A percentile compares a stretch with the other conserved stretches of the same genome.
phyloP scores from a whole-genome alignment of 1,140 invertebrate species.

The Pygmarrhopalites habei region DNA sequence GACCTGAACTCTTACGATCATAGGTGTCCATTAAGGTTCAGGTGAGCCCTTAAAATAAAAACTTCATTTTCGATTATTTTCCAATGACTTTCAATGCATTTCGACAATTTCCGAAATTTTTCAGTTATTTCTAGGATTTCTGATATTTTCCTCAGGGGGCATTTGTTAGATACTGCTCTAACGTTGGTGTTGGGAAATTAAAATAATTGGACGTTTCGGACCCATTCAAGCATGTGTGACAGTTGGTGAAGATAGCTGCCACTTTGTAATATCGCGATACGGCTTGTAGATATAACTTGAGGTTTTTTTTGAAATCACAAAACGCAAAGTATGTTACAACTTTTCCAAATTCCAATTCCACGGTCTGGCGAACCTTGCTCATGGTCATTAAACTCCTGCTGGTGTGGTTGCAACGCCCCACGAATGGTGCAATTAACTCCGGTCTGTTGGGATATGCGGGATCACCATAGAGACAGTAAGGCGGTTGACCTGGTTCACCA shows the following conservation, averaged over 20 bases:
- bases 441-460: slow-evolving; percentile 9
- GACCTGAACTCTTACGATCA: no score
- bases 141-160: no score
- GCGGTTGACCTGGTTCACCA: no score
- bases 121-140: no score
- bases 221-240: slow-evolving; percentile 14
- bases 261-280: slow-evolving; percentile 7
- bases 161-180: no score
- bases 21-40: no score
- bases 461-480: slow-evolving; percentile 7
- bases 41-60: no score
- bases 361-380: slow-evolving; percentile 9
- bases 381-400: slow-evolving; percentile 1
- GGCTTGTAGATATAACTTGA: neutral
- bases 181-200: no score
- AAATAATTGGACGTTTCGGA: slow-evolving; percentile 11
- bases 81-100: no score
- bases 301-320: slow-evolving; percentile 17
- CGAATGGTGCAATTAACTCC: slow-evolving; percentile 15
- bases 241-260: slow-evolving; percentile 9
- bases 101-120: no score
- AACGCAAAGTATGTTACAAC: slow-evolving; percentile 3
- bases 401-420: neutral
- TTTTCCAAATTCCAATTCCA: slow-evolving; percentile 17
- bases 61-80: no score